Base-by-base conservation (phyloP, 2,113 vertebrate species). In the Protomyctophum bolini region DNA sequence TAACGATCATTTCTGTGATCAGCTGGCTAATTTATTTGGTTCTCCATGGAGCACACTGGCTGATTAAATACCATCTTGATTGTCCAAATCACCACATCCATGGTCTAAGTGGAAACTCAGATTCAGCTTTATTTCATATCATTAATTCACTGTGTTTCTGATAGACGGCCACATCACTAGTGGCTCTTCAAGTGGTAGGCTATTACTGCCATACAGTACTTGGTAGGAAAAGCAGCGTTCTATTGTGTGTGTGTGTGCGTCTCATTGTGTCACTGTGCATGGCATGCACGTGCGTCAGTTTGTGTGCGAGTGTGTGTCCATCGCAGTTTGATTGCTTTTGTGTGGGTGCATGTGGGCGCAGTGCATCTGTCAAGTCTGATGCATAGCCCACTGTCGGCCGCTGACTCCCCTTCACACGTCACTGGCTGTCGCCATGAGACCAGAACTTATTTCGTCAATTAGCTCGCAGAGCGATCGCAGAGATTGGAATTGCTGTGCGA, bases 371-470 rank as follows among this genome's bases (percentile, higher is more conserved):
- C 61, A 46, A 41, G 69, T 7, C 64, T 68, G 79, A 79, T 49
- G 60, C 69, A 73, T 58, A 1, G 11, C 15, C 33, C 6, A 6
- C 60, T 57, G 47, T 68, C 74, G 58, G 77, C 66, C 63, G 50
- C 57, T 8, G 21, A 62, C 58, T 74, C 58, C 56, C 80, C 75
- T 79, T 73, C 72, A 72, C 79, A 75, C 55, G 10, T 78, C 68
- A 87, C 71, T 47, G 79, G 75, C 52, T 29, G 60, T 63, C 49
- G 61, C 66, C 2, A 10, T 0, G 70, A 85, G 75, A 75, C 79
- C 63, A 0, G 57, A 63, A 58, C 70, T 50, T 68, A 60, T 83
- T 83, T 74, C 70, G 76, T 76, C 82, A 85, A 72, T 85, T 83
- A 83, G 70, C 58, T 83, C 1, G 1, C 62, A 66, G 73, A 7